Base-by-base conservation (phyloP, 2,113 vertebrate genomes). In the Strix aluco region DNA sequence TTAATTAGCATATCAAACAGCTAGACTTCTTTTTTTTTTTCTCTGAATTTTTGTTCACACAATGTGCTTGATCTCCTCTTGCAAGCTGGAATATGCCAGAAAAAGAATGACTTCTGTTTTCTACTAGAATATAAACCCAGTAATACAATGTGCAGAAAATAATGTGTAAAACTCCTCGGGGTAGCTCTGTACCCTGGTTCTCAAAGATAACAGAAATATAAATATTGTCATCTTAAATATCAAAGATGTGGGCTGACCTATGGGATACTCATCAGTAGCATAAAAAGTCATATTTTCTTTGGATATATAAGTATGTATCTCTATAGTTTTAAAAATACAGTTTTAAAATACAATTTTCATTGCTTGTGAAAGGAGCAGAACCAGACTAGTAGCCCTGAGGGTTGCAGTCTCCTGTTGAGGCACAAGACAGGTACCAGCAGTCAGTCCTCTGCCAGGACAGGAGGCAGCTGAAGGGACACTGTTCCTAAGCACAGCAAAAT, bases 41-140 rank as follows among this genome's bases (percentile, higher is more conserved):
- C 18, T 89, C 75, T 87, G 82, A 81, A 57, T 86, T 70, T 69
- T 85, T 89, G n/a, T 96, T 92, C 74, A 44, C 44, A n/a, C n/a
- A 65, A 19, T 66, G 54, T 93, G 27, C 47, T 88, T 91, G 71
- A 86, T 95, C 66, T 92, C 30, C 19, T 95, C 22, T 52, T 70
- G 49, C 34, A 81, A 91, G 46, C 83, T 73, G 36, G 47, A 88
- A 26, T 66, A 42, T 3, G 4, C 47, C 77, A 81, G 70, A 69
- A 95, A 80, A 95, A 62, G 13, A 94, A 94, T 61, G 4, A 82
- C 15, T 96, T 90, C 47, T 82, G 19, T 78, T 90, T 96, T 69
- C 71, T 82, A 54, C 8, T 94, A 67, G 66, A 72, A 61, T 91
- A 18, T 79, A 86, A 88, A 73, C 27, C 32, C 30, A 36, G 6